Evolutionary conservation across 2,888 invertebrate genomes (phyloP).

Genomic region (Teleiodes luculella): DNA sequence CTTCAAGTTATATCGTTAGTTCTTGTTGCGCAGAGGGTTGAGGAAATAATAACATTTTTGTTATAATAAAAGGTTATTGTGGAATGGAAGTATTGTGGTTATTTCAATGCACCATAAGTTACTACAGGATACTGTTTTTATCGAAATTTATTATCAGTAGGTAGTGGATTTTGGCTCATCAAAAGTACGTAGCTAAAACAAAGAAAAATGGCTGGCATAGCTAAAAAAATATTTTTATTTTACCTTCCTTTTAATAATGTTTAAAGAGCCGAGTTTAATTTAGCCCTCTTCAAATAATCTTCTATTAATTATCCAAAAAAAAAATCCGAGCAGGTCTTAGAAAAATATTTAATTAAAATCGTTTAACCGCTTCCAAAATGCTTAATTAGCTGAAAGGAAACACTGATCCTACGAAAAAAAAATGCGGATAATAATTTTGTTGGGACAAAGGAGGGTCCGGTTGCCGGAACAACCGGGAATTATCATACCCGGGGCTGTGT

Average conservation of each 20-base stretch:
- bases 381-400: constrained; percentile 29
- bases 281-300: not conserved
- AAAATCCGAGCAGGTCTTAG: not conserved
- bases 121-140: no score
- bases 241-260: no score
- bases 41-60: no score
- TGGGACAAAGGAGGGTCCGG: constrained; percentile 25
- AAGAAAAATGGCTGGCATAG: no score
- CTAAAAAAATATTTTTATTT: no score
- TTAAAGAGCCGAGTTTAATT: not conserved
- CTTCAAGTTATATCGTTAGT: not conserved
- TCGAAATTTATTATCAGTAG: no score
- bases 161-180: no score
- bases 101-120: no score
- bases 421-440: constrained; percentile 30
- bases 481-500: not conserved
- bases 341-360: not conserved
- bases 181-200: no score
- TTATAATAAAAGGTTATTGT: no score
- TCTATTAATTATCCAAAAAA: not conserved
- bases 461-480: constrained; percentile 18
- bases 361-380: constrained; percentile 10
- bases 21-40: not conserved
- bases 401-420: constrained; percentile 23
- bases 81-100: no score